Evolutionary conservation across 2,888 invertebrate genomes (phyloP), one percentile per base, ranked within the genome.

Genomic region (Leptodirus hochenwartii): DNA sequence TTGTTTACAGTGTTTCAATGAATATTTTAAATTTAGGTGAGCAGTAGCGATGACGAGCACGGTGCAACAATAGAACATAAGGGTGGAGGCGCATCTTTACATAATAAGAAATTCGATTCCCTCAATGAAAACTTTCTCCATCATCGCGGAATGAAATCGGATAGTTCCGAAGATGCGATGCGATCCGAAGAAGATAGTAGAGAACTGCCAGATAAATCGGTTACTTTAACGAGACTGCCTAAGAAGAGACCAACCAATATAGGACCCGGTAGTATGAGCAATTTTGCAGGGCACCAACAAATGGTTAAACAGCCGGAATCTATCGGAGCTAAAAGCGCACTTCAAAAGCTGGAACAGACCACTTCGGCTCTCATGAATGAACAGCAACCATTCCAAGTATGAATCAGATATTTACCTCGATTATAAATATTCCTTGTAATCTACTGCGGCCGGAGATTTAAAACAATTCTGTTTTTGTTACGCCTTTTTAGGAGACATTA

Each of bases 301-400:
- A n/a, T n/a, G n/a, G n/a, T n/a, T n/a, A n/a, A 6, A 8, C 8
- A 8, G 8, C 20, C 31, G 6, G 27, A 25, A 15, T 9, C 17
- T 9, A 30, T 12, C 13, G 15, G 16, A 4, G 20, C 27, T 11
- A 9, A 9, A 8, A 9, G 20, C 20, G 47, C 48, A 13, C 37
- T 54, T 32, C 51, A 54, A 26, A 46, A 50, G 24, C 37, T 55
- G 28, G 55, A 55, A 32, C 50, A 52, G 27, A 50, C 51, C 1
- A 49, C 54, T 8, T 48, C 49, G 2, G 43, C 50, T 4, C 47
- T 52, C 29, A 42, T 53, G 34, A 43, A 45, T 11, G 53, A 47
- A 36, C 46, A 48, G 29, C 48, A 50, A 32, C 49, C 54, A 17
- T 55, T 54, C 42, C 55, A 54, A 44, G 54, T 52, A 39, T 35